Conservation (phyloP, 1,140 invertebrate genomes). For the Charaxes varanes region DNA sequence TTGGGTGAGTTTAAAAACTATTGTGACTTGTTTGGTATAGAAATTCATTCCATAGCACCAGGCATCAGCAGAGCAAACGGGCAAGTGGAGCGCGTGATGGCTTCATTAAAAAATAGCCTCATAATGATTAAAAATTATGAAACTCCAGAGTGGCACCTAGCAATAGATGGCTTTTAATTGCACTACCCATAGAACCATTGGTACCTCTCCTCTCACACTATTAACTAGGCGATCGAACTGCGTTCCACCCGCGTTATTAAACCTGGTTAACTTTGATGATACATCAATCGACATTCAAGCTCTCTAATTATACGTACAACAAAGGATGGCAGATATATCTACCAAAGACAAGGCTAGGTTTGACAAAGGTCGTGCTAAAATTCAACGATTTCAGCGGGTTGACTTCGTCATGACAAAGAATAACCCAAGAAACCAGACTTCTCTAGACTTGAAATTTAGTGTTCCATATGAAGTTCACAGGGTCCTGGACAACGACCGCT, state of each 20-base stretch:
- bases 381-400: conserved; percentile 18
- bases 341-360: conserved; percentile 17
- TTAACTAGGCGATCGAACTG: conserved; percentile 7
- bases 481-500: conserved; percentile 22
- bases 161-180: conserved; percentile 6
- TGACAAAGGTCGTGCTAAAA: conserved; percentile 13
- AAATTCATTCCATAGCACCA: conserved; percentile 4
- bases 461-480: conserved; percentile 18
- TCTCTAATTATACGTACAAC: conserved; percentile 7
- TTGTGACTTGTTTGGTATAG: conserved; percentile 5
- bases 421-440: conserved; percentile 20
- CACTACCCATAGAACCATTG: conserved; percentile 1
- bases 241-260: conserved; percentile 19
- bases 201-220: conserved; percentile 1
- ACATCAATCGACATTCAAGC: conserved; percentile 10
- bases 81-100: conserved; percentile 6
- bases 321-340: background rate
- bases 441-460: conserved; percentile 21
- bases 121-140: conserved; percentile 12
- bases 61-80: conserved; percentile 13
- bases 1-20: conserved; percentile 8
- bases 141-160: conserved; percentile 4
- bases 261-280: conserved; percentile 14
- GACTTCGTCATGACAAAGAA: conserved; percentile 27
- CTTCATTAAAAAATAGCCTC: conserved; percentile 8